Conservation (phyloP, 2,797 vertebrate species). For the Capromys pilorides region DNA sequence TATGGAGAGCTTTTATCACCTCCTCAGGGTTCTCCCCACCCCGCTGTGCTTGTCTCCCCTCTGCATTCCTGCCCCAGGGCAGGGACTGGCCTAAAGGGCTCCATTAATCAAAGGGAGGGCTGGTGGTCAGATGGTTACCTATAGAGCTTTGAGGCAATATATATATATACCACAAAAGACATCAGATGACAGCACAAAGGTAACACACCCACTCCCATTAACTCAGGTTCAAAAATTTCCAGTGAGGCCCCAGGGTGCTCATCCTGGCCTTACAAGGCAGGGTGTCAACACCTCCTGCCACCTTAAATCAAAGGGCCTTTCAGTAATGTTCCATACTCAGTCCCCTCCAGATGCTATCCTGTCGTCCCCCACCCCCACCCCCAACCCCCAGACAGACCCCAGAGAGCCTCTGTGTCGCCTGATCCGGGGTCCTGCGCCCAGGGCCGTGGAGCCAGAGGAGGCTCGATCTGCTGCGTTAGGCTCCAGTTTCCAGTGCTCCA, state of each 20-base stretch:
- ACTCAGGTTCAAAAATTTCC: background rate
- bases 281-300: too few species aligned
- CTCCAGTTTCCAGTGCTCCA: accelerated
- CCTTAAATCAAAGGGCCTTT: accelerated
- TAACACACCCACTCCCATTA: accelerated
- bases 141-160: background rate
- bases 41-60: accelerated
- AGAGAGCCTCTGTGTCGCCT: background rate
- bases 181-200: background rate
- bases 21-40: background rate
- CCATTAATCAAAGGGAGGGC: background rate
- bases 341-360: background rate
- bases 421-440: too few species aligned
- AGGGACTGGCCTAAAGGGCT: background rate
- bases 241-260: too few species aligned
- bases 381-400: background rate
- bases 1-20: accelerated
- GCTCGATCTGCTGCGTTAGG: background rate
- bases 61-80: too few species aligned
- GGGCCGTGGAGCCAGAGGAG: accelerated
- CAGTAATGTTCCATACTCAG: accelerated
- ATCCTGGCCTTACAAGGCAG: accelerated
- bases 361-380: accelerated
- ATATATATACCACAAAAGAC: background rate
- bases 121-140: background rate